These are phyloP conservation scores for Heliangelus exortis DNA, from an alignment of 2,797 vertebrate species.

Conservation along the genomic window DNA sequence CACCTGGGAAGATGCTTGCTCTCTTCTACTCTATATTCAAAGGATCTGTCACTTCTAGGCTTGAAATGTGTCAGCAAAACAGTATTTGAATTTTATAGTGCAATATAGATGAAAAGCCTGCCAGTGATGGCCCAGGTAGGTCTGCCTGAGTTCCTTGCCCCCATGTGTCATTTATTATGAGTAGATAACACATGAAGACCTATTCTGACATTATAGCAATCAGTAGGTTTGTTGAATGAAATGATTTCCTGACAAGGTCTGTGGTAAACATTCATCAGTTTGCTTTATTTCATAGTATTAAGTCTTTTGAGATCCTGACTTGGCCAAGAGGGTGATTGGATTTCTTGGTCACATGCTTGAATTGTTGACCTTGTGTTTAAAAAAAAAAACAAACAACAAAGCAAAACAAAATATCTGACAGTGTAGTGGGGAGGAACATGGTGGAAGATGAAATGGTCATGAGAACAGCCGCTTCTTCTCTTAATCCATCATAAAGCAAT, in stretches of 20 bases:
- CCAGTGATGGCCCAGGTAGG: neutral
- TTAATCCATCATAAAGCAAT: slow-evolving; percentile 29
- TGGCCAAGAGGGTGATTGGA: neutral
- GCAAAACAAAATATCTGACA: neutral
- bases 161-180: accelerated
- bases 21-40: neutral
- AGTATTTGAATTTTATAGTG: neutral
- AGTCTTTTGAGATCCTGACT: neutral
- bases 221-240: neutral
- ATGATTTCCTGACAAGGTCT: neutral
- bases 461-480: neutral
- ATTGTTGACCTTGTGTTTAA: neutral
- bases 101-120: neutral
- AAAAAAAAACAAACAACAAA: neutral
- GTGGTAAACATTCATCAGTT: neutral
- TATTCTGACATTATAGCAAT: neutral
- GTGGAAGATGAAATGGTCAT: neutral
- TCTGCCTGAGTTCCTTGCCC: neutral
- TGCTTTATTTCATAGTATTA: neutral
- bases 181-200: neutral
- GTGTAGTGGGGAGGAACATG: neutral
- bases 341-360: neutral
- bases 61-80: neutral
- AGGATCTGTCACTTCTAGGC: neutral
- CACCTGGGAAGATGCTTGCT: neutral